Evolutionary conservation across 2,797 vertebrate genomes (phyloP).

Genomic region (Allobates femoralis): DNA sequence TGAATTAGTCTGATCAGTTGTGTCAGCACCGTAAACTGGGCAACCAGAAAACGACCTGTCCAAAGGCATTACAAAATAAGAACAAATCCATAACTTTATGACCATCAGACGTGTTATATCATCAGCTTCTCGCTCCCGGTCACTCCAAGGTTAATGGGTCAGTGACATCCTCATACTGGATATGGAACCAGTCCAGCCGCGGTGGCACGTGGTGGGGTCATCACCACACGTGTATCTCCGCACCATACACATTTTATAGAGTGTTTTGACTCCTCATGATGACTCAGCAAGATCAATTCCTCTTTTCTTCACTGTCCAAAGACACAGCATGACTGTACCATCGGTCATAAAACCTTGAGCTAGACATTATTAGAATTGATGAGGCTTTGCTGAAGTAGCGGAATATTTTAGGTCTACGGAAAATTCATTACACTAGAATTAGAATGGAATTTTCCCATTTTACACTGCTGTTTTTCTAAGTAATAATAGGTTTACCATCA

Average conservation of each 20-base stretch:
- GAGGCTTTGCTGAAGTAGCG: not conserved
- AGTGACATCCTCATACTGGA: not conserved
- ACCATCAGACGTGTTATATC: not conserved
- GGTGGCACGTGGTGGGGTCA: not conserved
- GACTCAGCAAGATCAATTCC: not conserved
- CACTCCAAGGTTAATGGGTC: not conserved
- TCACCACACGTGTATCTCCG: not conserved
- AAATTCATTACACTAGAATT: not conserved
- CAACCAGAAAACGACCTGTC: not conserved
- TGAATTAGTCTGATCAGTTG: not conserved
- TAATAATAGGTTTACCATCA: too few species aligned
- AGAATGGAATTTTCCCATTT: not conserved
- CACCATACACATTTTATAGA: not conserved
- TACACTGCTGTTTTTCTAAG: too few species aligned
- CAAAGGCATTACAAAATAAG: not conserved
- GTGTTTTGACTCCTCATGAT: not conserved
- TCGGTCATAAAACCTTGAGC: not conserved
- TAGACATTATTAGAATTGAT: not conserved
- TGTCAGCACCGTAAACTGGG: conserved; percentile 10
- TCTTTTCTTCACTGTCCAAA: not conserved
- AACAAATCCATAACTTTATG: not conserved
- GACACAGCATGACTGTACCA: not conserved
- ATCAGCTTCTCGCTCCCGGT: not conserved
- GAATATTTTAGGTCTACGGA: not conserved
- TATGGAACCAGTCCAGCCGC: too few species aligned